Evolutionary conservation across 2,113 vertebrate species (phyloP).

Genomic region (Pungitius pungitius): DNA sequence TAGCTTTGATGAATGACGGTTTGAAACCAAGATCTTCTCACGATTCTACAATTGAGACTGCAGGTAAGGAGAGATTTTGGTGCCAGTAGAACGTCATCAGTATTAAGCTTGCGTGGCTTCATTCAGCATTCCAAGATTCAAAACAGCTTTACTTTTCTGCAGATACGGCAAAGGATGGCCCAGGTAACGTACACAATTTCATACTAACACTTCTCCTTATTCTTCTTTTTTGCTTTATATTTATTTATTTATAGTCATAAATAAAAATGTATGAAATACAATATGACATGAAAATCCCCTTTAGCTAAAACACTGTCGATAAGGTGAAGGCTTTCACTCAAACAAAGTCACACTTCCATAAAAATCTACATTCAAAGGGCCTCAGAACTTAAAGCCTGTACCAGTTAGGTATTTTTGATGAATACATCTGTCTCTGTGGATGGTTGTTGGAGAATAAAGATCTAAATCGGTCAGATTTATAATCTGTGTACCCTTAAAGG

Average conservation of each 20-base stretch:
- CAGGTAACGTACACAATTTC: conserved; percentile 19
- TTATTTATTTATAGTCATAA: background rate
- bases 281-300: background rate
- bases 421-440: background rate
- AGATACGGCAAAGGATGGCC: rapidly evolving
- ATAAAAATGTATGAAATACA: background rate
- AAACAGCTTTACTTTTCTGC: conserved; percentile 3
- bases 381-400: too few species aligned
- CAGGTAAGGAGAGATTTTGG: background rate
- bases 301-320: background rate
- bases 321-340: background rate
- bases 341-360: background rate
- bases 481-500: background rate
- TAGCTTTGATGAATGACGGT: background rate
- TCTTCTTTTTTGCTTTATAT: background rate
- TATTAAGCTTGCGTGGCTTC: background rate
- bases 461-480: background rate
- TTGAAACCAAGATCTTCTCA: rapidly evolving
- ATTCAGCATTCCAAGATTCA: background rate
- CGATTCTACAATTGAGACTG: rapidly evolving
- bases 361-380: background rate
- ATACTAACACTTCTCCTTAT: background rate
- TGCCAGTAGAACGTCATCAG: background rate
- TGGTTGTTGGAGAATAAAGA: background rate
- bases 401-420: background rate